Evolutionary conservation across 2,888 invertebrate species (phyloP), one percentile per base, ranked within the genome.

Genomic region (Caenorhabditis afra): DNA sequence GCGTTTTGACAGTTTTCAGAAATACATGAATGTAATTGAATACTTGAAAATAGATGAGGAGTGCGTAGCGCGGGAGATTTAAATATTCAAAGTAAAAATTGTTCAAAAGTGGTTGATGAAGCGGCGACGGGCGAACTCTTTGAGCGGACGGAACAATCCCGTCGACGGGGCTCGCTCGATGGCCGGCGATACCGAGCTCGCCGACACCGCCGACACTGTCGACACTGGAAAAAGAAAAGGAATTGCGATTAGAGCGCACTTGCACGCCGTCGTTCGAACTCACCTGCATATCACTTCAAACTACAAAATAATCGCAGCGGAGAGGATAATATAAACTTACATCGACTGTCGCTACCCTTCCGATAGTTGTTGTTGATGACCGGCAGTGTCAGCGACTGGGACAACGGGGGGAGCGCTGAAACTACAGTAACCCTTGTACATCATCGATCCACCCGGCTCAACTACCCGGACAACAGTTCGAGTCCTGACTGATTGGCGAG

Each of bases 81-180:
- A n/a, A n/a, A n/a, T n/a, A n/a, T n/a, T 29, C 4, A 29, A 29
- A 29, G 29, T 29, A 29, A 29, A 20, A 55, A 14, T 10, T 5
- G 23, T 23, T 64, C 29, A 73, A 18, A 65, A 73, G 44, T 73
- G 73, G 35, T 74, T 74, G 16, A 78, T 78, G 22, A 78, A 78
- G n/a, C 66, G 59, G 10, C 74, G 67, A 47, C 79, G 55, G 14
- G 79, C 79, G 22, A 79, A 79, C 18, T 79, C 79, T 53, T 73
- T 79, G 2, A 79, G 45, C 16, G 79, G 79, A 8, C 68, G 67
- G 67, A 79, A 67, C 10, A 79, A 23, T 4, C 79, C 79, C 10
- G 68, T 77, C 4, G 75, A 67, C 18, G 59, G 61, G 10, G 67
- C 49, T 8, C 75, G 75, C 23, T 70, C 76, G 35, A 50, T 49